Evolutionary conservation across 2,888 invertebrate species (phyloP).

Genomic region (Drepanosiphum platanoidis): DNA sequence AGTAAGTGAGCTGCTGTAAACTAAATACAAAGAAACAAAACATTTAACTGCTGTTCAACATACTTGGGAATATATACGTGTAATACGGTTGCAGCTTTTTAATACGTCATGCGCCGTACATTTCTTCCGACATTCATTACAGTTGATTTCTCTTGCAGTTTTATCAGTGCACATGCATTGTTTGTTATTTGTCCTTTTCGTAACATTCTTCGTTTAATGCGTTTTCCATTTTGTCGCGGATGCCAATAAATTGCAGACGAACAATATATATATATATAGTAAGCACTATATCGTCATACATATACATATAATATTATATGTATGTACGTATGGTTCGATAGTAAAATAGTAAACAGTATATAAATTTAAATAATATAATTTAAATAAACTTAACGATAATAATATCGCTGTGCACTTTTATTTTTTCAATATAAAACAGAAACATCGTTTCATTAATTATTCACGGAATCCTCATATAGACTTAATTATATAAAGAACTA

Average conservation of each 20-base stretch:
- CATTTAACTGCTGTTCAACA: slow-evolving; percentile 30
- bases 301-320: neutral
- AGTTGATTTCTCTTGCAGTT: slow-evolving; percentile 13
- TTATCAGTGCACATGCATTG: neutral
- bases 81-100: slow-evolving; percentile 13
- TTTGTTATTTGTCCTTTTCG: neutral
- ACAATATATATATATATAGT: neutral
- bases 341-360: neutral
- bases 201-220: neutral
- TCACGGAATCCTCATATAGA: slow-evolving; percentile 41
- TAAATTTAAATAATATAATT: slow-evolving; percentile 44
- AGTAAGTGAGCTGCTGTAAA: slow-evolving; percentile 41
- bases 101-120: slow-evolving; percentile 2
- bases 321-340: neutral
- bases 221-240: neutral
- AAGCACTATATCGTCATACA: neutral
- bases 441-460: slow-evolving; percentile 42
- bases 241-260: neutral
- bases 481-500: slow-evolving; percentile 28
- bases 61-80: slow-evolving; percentile 29
- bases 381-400: slow-evolving; percentile 48
- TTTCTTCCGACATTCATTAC: neutral
- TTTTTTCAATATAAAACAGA: slow-evolving; percentile 56
- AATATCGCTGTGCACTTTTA: slow-evolving; percentile 56
- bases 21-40: slow-evolving; percentile 21